Conservation (phyloP, 2,888 invertebrate species). For the Syrphus vitripennis region DNA sequence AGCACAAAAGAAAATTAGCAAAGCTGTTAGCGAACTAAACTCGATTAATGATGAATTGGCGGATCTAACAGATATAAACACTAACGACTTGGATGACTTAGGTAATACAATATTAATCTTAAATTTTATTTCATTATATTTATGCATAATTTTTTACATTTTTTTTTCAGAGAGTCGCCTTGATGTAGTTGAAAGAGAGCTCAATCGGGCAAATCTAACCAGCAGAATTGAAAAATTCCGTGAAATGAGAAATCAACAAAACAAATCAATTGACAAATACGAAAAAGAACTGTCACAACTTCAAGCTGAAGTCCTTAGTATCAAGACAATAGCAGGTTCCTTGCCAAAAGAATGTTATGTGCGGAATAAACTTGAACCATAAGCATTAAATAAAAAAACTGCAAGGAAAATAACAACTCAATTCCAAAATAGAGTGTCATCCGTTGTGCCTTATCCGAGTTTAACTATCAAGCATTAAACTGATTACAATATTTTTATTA, state of each 20-base stretch:
- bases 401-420: background rate
- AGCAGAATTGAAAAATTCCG: conserved; percentile 88
- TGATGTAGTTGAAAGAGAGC: conserved; percentile 86
- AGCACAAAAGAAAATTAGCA: conserved; percentile 90
- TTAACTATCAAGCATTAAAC: conserved; percentile 29
- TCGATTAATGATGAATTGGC: conserved; percentile 89
- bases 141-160: background rate
- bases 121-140: background rate
- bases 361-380: conserved; percentile 87
- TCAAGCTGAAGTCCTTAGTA: conserved; percentile 89
- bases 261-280: conserved; percentile 90
- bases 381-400: conserved; percentile 48
- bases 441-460: conserved; percentile 46
- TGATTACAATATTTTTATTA: background rate
- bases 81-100: conserved; percentile 85
- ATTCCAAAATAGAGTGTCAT: conserved; percentile 31
- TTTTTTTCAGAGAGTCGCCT: conserved; percentile 85
- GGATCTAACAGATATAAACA: conserved; percentile 88
- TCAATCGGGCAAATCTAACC: conserved; percentile 88
- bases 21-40: conserved; percentile 89
- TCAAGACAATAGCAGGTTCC: conserved; percentile 89
- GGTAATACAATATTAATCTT: conserved; percentile 78
- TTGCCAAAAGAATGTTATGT: conserved; percentile 93
- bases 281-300: conserved; percentile 88
- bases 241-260: conserved; percentile 86